phyloP scores from a whole-genome alignment of 2,113 vertebrate genomes.

The Hippocampus barbouri region DNA sequence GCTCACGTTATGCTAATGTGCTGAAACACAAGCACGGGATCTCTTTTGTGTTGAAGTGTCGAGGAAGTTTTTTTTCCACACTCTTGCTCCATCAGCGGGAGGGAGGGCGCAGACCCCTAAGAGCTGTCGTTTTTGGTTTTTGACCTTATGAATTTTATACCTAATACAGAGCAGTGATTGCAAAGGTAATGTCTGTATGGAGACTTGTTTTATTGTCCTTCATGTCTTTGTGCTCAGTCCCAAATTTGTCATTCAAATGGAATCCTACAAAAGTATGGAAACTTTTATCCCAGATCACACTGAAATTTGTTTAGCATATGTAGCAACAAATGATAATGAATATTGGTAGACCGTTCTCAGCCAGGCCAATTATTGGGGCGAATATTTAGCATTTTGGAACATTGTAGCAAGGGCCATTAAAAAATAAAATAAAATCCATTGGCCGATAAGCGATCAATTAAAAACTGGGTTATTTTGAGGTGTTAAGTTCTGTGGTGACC shows the following conservation, averaged over 20 bases:
- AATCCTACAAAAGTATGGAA: background rate
- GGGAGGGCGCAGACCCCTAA: background rate
- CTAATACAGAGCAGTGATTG: background rate
- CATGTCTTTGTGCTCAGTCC: background rate
- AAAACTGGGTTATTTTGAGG: no score
- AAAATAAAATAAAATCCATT: no score
- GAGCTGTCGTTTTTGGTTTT: background rate
- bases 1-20: slow-evolving; percentile 30
- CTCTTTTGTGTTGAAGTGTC: background rate
- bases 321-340: no score
- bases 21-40: slow-evolving; percentile 14
- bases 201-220: background rate
- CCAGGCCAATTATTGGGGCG: no score
- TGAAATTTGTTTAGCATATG: background rate
- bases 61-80: background rate
- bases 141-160: background rate
- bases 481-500: no score
- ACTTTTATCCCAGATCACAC: background rate
- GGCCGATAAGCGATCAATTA: no score
- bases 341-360: no score
- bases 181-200: background rate
- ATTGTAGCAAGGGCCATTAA: no score
- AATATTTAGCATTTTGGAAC: no score
- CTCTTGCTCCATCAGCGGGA: background rate
- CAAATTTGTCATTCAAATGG: background rate